Conservation (phyloP, 1,140 invertebrate species). For the Parasteatoda tepidariorum region DNA sequence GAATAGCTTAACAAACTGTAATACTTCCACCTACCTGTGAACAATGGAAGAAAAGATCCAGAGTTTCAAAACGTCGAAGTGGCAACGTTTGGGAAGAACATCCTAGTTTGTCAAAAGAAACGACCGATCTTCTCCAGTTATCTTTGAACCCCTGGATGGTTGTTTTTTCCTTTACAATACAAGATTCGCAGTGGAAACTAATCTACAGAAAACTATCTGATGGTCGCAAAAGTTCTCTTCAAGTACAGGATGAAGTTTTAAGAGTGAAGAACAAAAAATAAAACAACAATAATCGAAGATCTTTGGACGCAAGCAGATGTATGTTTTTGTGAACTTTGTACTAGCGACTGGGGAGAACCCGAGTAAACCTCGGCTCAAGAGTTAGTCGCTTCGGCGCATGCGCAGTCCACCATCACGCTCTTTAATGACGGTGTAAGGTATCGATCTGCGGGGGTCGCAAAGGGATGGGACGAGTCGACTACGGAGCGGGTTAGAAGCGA, state of each 20-base stretch:
- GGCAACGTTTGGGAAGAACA: constrained; percentile 47
- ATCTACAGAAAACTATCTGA: background rate
- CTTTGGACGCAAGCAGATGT: constrained; percentile 1
- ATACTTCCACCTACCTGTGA: constrained; percentile 52
- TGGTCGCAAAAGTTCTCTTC: background rate
- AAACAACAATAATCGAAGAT: no score
- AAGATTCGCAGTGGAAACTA: background rate
- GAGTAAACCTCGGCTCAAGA: constrained; percentile 16
- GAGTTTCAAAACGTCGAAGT: constrained; percentile 43
- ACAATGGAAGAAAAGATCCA: constrained; percentile 44
- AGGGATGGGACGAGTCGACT: constrained; percentile 52
- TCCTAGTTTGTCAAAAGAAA: constrained; percentile 44
- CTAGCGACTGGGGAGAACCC: constrained; percentile 26
- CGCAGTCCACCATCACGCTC: constrained; percentile 27
- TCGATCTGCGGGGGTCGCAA: constrained; percentile 50
- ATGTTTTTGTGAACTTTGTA: constrained; percentile 48
- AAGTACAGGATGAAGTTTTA: background rate
- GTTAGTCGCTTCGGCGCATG: constrained; percentile 41
- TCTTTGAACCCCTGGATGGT: background rate
- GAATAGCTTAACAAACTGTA: constrained; percentile 23
- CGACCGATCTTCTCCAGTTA: background rate
- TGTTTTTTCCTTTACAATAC: background rate
- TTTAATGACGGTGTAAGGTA: constrained; percentile 49
- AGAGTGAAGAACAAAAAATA: no score
- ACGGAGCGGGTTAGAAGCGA: constrained; percentile 31